phyloP scores from a whole-genome alignment of 2,113 vertebrate genomes.

The human (Homo sapiens) region GRCh38 chr13:97264501-97265000 shows the following conservation, averaged over 20 bases:
- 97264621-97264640: not conserved
- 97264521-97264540: not conserved
- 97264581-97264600: not conserved
- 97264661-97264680: not conserved
- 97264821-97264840: not conserved
- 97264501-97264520: not conserved
- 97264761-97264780: not conserved
- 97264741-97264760: no score
- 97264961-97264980: constrained; percentile 36
- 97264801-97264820: not conserved
- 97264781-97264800: not conserved
- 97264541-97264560: not conserved
- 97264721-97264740: not conserved
- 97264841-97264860: constrained; percentile 1
- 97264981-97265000: constrained; percentile 8
- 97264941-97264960: not conserved
- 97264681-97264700: not conserved
- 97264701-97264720: not conserved
- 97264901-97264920: not conserved
- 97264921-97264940: constrained; percentile 46
- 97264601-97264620: not conserved
- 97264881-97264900: not conserved
- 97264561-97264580: not conserved
- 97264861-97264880: not conserved
- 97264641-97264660: not conserved